Percentiles rank a stretch among this genome's conserved stretches.
Conservation (phyloP, 2,888 invertebrate genomes). For the Caenorhabditis sulstoni region DNA sequence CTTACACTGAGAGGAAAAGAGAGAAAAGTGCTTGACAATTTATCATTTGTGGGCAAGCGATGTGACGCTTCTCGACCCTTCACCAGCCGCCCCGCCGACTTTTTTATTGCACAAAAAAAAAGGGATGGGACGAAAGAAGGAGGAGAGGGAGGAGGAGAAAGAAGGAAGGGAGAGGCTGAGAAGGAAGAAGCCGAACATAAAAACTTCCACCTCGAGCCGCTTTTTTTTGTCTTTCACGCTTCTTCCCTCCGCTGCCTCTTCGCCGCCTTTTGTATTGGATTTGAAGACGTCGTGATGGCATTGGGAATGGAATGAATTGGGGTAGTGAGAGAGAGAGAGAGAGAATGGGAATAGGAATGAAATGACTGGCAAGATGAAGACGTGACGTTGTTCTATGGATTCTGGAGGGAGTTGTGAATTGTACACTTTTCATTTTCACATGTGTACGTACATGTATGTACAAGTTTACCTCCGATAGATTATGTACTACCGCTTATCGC, state of each 20-base stretch:
- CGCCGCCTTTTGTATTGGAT: constrained; percentile 2
- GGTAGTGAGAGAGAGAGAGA: neutral
- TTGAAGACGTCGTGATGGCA: neutral
- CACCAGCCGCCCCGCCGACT: constrained; percentile 29
- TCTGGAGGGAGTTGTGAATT: too few relatives aligned
- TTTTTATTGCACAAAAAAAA: constrained; percentile 52
- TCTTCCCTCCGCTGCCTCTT: constrained; percentile 15
- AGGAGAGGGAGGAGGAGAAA: constrained; percentile 17
- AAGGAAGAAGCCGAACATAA: constrained; percentile 9
- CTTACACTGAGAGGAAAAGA: constrained; percentile 25
- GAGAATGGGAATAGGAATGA: too few relatives aligned
- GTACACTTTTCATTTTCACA: too few relatives aligned
- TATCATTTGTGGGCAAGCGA: constrained; percentile 54
- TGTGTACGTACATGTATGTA: too few relatives aligned
- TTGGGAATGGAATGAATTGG: too few relatives aligned
- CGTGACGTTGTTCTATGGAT: too few relatives aligned
- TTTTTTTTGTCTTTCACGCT: constrained; percentile 15
- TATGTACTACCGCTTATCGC: too few relatives aligned
- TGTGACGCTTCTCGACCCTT: constrained; percentile 52
- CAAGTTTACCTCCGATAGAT: too few relatives aligned
- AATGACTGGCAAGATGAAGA: too few relatives aligned
- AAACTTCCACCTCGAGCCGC: constrained; percentile 32
- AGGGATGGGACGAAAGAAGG: constrained; percentile 13
- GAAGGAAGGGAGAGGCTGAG: neutral
- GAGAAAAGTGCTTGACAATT: constrained; percentile 53